Percentiles rank a stretch among this genome's conserved stretches.
These are phyloP conservation scores for Bufotes viridis DNA, from an alignment of 2,797 vertebrate genomes.

Conservation along the genomic window DNA sequence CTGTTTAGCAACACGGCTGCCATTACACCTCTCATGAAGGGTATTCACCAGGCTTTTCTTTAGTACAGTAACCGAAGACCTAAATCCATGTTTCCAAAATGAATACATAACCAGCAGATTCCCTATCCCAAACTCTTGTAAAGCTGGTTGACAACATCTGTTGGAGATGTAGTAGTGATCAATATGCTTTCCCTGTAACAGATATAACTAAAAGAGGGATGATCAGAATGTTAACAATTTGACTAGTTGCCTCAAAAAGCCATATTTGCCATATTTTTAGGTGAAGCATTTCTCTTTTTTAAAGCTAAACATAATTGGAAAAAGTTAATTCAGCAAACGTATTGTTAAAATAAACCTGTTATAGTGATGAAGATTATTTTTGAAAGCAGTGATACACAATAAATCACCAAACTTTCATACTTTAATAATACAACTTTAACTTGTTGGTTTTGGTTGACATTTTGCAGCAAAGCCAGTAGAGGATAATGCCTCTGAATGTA, in stretches of 20 bases:
- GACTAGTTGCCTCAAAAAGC: neutral
- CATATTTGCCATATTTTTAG: neutral
- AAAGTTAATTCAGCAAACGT: neutral
- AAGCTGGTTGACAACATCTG: no score
- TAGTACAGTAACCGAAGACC: neutral
- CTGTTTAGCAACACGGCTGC: no score
- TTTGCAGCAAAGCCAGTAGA: neutral
- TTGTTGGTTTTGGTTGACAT: conserved; percentile 1
- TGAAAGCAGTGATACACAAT: neutral
- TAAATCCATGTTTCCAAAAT: neutral
- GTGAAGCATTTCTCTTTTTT: no score
- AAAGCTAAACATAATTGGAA: neutral
- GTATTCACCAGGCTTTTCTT: neutral
- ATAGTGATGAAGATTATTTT: neutral
- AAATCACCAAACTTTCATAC: neutral
- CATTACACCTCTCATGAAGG: neutral
- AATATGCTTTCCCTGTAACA: neutral
- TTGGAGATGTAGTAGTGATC: no score
- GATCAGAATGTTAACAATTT: neutral
- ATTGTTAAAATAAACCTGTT: neutral
- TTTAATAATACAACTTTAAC: neutral
- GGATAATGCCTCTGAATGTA: neutral
- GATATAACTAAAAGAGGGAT: neutral
- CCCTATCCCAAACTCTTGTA: neutral
- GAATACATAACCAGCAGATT: neutral